phyloP scores from a whole-genome alignment of 2,113 vertebrate species.

The Pseudopipra pipra region DNA sequence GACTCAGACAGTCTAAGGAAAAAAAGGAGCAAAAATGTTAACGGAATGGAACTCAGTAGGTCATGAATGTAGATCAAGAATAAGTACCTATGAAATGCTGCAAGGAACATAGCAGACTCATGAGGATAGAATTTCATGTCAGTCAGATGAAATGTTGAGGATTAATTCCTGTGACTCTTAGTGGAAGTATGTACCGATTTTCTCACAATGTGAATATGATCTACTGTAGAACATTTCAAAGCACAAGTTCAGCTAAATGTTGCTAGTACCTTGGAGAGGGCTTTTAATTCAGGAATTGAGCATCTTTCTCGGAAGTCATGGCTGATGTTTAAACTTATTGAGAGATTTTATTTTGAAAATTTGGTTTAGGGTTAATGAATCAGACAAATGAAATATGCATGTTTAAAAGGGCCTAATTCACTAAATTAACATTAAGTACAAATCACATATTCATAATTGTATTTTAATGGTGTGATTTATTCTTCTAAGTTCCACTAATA shows the following conservation, averaged over 20 bases:
- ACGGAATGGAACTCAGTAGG: not conserved
- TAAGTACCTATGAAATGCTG: constrained; percentile 27
- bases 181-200: not conserved
- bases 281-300: not conserved
- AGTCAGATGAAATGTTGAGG: not conserved
- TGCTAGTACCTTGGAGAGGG: not conserved
- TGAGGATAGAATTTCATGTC: not conserved
- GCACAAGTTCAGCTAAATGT: not conserved
- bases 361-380: not conserved
- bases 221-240: not conserved
- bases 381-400: not conserved
- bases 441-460: not conserved
- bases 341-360: not conserved
- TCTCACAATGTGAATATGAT: not conserved
- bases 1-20: not conserved
- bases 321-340: not conserved
- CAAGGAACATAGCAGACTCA: not conserved
- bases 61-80: constrained; percentile 16
- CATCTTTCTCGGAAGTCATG: not conserved
- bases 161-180: not conserved
- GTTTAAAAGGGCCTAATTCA: not conserved
- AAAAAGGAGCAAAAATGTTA: not conserved
- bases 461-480: not conserved
- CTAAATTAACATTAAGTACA: not conserved
- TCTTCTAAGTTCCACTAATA: not conserved